Conservation (phyloP, 92 coral and sea anemone species). For the Zoanthus sansibaricus region DNA sequence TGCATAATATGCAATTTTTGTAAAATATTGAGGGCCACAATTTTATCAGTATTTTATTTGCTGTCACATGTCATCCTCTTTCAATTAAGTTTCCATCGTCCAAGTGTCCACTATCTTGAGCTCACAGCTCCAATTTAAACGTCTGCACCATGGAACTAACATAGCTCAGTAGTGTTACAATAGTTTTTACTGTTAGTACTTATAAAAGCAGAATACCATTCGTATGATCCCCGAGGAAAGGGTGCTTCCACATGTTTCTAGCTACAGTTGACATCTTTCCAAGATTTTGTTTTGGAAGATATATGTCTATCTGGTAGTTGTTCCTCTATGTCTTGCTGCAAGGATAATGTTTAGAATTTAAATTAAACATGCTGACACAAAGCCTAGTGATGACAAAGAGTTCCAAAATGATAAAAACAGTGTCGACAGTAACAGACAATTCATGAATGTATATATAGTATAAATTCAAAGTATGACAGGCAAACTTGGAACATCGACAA, state of each 20-base stretch:
- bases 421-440: slow-evolving; percentile 10
- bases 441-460: slow-evolving; percentile 17
- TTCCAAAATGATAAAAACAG: slow-evolving; percentile 15
- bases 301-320: slow-evolving; percentile 21
- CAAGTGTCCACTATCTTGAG: slow-evolving; percentile 25
- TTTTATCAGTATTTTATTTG: slow-evolving; percentile 11
- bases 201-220: slow-evolving; percentile 30
- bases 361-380: slow-evolving; percentile 27
- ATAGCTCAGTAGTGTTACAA: slow-evolving; percentile 8
- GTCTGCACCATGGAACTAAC: slow-evolving; percentile 29
- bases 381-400: slow-evolving; percentile 25
- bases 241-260: slow-evolving; percentile 16
- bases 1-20: slow-evolving; percentile 22
- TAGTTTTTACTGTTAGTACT: slow-evolving; percentile 18
- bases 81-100: slow-evolving; percentile 10
- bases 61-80: slow-evolving; percentile 3
- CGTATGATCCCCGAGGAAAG: slow-evolving; percentile 31
- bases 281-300: slow-evolving; percentile 16
- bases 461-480: slow-evolving; percentile 17
- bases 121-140: slow-evolving; percentile 20
- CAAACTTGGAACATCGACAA: neutral
- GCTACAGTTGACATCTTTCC: slow-evolving; percentile 26
- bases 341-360: slow-evolving; percentile 20
- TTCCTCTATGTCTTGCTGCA: slow-evolving; percentile 28
- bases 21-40: slow-evolving; percentile 12